These are phyloP conservation scores for Phataginus tricuspis DNA, from an alignment of 2,797 vertebrate genomes.

Conservation along the genomic window DNA sequence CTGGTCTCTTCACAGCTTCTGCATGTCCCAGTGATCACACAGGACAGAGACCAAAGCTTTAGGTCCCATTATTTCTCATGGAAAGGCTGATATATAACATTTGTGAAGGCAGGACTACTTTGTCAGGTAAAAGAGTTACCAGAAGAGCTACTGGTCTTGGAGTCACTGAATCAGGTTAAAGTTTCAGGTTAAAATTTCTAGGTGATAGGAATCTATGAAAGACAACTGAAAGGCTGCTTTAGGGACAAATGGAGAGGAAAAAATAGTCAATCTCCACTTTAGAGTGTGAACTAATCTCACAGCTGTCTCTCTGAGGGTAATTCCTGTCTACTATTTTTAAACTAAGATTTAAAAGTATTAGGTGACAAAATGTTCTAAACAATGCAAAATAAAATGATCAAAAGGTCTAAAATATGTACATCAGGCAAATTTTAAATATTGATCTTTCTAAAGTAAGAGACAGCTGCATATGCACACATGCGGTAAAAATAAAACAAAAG, in stretches of 20 bases:
- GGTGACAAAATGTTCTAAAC: constrained; percentile 49
- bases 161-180: not conserved
- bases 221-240: constrained; percentile 42
- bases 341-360: not conserved
- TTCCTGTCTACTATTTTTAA: constrained; percentile 71
- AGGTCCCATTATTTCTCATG: not conserved
- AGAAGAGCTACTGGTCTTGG: not conserved
- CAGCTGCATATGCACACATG: not conserved
- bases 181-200: constrained; percentile 31
- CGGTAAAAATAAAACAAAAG: not conserved
- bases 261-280: constrained; percentile 28
- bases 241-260: constrained; percentile 22
- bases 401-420: not conserved
- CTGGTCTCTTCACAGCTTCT: not conserved
- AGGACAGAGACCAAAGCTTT: not conserved
- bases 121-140: not conserved
- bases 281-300: constrained; percentile 42
- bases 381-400: constrained; percentile 36
- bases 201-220: not conserved
- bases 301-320: constrained; percentile 52
- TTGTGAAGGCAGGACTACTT: not conserved
- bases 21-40: not conserved
- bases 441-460: not conserved
- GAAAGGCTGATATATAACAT: not conserved
- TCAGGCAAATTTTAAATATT: not conserved